Conservation (phyloP, 1,140 invertebrate species). For the Drosophila neocordata region DNA sequence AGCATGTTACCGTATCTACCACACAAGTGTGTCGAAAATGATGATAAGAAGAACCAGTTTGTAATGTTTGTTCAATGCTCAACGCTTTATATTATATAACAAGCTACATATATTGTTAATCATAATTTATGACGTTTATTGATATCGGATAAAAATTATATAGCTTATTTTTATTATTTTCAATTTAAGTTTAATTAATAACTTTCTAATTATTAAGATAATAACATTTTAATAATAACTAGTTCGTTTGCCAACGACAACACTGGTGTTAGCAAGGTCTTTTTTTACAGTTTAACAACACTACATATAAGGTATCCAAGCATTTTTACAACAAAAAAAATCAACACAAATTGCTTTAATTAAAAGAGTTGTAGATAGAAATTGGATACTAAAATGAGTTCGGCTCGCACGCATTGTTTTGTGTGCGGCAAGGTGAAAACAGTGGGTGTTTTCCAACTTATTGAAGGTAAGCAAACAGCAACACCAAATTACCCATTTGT, state of each 20-base stretch:
- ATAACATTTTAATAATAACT: background rate
- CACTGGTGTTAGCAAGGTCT: background rate
- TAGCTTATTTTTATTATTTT: too few species aligned
- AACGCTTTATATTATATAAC: background rate
- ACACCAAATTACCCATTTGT: background rate
- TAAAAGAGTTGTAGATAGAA: background rate
- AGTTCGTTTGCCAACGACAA: background rate
- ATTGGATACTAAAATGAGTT: slow-evolving; percentile 40
- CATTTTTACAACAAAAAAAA: slow-evolving; percentile 30
- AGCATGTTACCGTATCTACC: slow-evolving; percentile 6
- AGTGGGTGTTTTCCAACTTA: slow-evolving; percentile 65
- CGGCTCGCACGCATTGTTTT: slow-evolving; percentile 59
- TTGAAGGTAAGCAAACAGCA: slow-evolving; percentile 43
- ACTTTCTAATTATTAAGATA: too few species aligned
- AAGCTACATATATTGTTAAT: too few species aligned
- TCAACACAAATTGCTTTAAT: slow-evolving; percentile 38
- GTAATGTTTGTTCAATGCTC: background rate
- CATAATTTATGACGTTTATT: background rate
- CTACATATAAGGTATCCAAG: slow-evolving; percentile 3
- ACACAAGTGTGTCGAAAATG: background rate
- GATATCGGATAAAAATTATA: too few species aligned
- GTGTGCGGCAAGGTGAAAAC: slow-evolving; percentile 65
- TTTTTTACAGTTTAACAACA: background rate
- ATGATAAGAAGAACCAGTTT: background rate
- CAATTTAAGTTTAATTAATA: too few species aligned